These are phyloP conservation scores for Xylocampa areola DNA, from an alignment of 2,888 invertebrate genomes.

Conservation along the genomic window DNA sequence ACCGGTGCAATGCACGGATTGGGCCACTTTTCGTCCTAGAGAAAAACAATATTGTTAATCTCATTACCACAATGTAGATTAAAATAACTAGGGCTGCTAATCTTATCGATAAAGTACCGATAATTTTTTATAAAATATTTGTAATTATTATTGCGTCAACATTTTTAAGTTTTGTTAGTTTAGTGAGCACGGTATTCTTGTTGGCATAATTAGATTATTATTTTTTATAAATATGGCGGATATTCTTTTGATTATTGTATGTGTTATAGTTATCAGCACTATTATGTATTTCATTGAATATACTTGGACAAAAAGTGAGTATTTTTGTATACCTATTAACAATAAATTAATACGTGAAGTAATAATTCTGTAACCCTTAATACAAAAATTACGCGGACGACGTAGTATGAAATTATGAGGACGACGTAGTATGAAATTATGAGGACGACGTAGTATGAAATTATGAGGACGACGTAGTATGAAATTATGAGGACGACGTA, in stretches of 20 bases:
- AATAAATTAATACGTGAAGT: too few relatives aligned
- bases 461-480: too few relatives aligned
- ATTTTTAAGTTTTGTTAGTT: not conserved
- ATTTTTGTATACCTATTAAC: too few relatives aligned
- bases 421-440: too few relatives aligned
- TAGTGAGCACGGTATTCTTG: not conserved
- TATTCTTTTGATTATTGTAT: conserved; percentile 1
- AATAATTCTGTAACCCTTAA: too few relatives aligned
- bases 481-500: too few relatives aligned
- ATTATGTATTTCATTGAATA: conserved; percentile 10
- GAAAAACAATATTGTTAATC: not conserved
- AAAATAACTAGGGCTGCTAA: not conserved
- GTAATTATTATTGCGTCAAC: conserved; percentile 12
- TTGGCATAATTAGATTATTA: not conserved
- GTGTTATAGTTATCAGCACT: conserved; percentile 6
- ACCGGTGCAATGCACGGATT: too few relatives aligned
- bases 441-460: too few relatives aligned
- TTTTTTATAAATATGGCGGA: not conserved
- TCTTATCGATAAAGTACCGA: conserved; percentile 6
- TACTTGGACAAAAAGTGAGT: conserved; percentile 14
- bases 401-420: too few relatives aligned
- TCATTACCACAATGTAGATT: not conserved
- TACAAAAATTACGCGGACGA: too few relatives aligned
- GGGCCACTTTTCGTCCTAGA: too few relatives aligned
- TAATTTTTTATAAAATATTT: not conserved